A percentile compares a stretch with the other conserved stretches of the same genome.
Conservation (phyloP, 2,113 vertebrate genomes). For the Leucosticte australis region DNA sequence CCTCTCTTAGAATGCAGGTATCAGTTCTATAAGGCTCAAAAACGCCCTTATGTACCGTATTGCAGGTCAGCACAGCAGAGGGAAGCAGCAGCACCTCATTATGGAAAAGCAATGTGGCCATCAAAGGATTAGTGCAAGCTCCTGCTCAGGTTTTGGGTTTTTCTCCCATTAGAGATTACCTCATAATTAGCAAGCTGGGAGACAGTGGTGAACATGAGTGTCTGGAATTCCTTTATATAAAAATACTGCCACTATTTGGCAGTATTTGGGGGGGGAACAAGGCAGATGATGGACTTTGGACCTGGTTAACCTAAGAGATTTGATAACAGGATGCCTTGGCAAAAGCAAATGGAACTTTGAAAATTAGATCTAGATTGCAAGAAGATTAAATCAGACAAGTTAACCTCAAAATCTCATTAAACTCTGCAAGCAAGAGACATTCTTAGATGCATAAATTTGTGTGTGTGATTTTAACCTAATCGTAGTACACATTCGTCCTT, state of each 20-base stretch:
- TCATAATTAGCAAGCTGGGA: too few species aligned
- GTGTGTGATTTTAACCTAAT: not conserved
- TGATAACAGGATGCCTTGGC: not conserved
- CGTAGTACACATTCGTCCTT: too few species aligned
- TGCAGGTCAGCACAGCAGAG: not conserved
- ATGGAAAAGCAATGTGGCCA: not conserved
- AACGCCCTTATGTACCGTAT: not conserved
- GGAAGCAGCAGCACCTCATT: not conserved
- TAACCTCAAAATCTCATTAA: not conserved
- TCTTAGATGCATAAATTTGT: not conserved
- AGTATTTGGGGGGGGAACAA: not conserved
- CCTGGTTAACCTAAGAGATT: not conserved
- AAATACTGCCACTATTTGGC: not conserved
- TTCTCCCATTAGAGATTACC: too few species aligned
- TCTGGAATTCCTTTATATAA: not conserved
- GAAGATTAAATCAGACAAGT: not conserved
- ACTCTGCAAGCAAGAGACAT: not conserved
- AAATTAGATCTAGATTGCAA: not conserved
- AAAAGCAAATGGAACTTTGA: not conserved
- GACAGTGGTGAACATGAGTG: not conserved
- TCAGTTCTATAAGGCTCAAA: not conserved
- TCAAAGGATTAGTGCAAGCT: not conserved
- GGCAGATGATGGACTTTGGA: not conserved
- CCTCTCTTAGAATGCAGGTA: not conserved
- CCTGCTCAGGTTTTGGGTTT: not conserved